Evolutionary conservation across 1,140 invertebrate genomes (phyloP), one percentile per base, ranked within the genome.

Genomic region (Drosophila asahinai): DNA sequence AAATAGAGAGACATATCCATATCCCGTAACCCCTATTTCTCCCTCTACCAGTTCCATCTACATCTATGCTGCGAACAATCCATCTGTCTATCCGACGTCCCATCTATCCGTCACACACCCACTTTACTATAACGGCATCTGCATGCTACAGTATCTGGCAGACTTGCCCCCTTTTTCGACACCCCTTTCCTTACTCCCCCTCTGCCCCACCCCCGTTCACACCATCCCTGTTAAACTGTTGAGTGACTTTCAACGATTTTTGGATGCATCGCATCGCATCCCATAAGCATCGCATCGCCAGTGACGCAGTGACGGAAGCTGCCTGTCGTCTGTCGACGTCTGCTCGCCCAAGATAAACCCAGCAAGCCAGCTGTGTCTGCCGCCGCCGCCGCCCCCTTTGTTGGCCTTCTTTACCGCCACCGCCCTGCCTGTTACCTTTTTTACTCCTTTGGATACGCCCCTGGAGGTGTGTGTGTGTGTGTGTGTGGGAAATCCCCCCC

Each of bases 231-330:
- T 73, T 86, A 89, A 89, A 83, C 84, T 89, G 84, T 89, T 83
- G 83, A 89, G 84, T 87, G 83, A 87, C 67, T 89, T 83, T 81
- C 84, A 89, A 89, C 84, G 81, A 84, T 89, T 87, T 87, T 87
- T 75, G 84, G 65, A 89, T 78, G 76, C 77, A 72, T 80, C 78
- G 62, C 43, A 54, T 80, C 58, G 62, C 43, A 54, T 80, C 58
- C 59, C 43, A 42, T 60, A 36, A 36, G 33, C 9, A 12, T 36
- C 58, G 40, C 58, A 43, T 58, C 64, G 62, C 57, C 77, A 77
- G 61, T 40, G 54, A 55, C 54, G 54, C 38, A 65, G 38, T 77
- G 80, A 83, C 83, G 77, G 86, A 87, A 80, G 83, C 83, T 59
- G 71, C 59, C 30, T 54, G 17, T 67, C 52, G 62, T 22, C 68